Percentiles rank a stretch among this genome's conserved stretches.
Evolutionary conservation across 2,888 invertebrate genomes (phyloP).

Genomic region (Blomia tropicalis): DNA sequence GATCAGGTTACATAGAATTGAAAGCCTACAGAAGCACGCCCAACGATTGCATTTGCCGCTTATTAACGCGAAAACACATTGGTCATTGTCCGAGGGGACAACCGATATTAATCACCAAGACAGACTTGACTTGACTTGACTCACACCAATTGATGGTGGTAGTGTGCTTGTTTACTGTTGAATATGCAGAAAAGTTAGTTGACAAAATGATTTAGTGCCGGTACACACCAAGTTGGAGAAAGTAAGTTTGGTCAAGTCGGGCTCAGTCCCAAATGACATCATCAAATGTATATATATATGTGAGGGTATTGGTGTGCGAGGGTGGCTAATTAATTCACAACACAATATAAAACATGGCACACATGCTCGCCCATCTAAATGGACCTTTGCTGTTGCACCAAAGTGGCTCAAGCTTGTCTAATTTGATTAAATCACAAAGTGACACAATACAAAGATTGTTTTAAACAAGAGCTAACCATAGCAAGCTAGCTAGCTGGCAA

Average conservation of each 20-base stretch:
- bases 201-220: constrained; percentile 4
- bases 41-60: too few species aligned
- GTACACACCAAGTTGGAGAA: not conserved
- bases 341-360: not conserved
- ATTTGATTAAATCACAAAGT: constrained; percentile 9
- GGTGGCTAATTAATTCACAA: constrained; percentile 11
- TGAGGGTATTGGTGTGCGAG: not conserved
- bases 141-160: too few species aligned
- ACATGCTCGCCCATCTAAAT: not conserved
- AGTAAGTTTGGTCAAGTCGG: not conserved
- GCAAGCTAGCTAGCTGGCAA: too few species aligned
- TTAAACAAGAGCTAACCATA: constrained; percentile 3
- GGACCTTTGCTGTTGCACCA: constrained; percentile 3
- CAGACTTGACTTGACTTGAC: too few species aligned
- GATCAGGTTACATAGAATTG: too few species aligned
- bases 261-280: constrained; percentile 1
- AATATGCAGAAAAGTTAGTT: not conserved
- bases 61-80: too few species aligned
- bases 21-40: too few species aligned
- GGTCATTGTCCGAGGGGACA: too few species aligned
- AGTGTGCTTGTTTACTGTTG: too few species aligned
- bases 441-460: constrained; percentile 1
- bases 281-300: constrained; percentile 3
- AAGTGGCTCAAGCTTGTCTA: not conserved
- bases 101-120: too few species aligned